A percentile compares a stretch with the other conserved stretches of the same genome.
These are phyloP conservation scores for Leucosticte australis DNA, from an alignment of 2,113 vertebrate species.

Conservation along the genomic window DNA sequence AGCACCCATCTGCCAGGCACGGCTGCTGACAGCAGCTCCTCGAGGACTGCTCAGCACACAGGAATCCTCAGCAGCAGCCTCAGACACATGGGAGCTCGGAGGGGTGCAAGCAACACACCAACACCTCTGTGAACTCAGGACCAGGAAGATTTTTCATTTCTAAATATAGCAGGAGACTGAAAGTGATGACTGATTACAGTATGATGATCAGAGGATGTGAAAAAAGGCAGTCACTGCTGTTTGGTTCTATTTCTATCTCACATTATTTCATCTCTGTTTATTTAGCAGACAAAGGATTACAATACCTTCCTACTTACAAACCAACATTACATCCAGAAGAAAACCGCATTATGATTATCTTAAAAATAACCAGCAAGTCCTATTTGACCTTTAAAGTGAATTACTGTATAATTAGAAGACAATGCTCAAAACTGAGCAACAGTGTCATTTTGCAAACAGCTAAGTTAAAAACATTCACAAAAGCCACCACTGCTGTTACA, in stretches of 20 bases:
- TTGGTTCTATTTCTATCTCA: slow-evolving; percentile 30
- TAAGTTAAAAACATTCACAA: slow-evolving; percentile 26
- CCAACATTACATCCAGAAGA: background rate
- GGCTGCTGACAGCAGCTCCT: background rate
- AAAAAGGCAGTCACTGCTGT: background rate
- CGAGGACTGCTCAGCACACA: background rate
- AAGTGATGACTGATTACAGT: slow-evolving; percentile 45
- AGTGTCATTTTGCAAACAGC: background rate
- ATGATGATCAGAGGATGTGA: background rate
- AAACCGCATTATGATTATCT: background rate
- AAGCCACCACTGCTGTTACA: slow-evolving; percentile 33
- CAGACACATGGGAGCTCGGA: accelerated
- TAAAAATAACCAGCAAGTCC: slow-evolving; percentile 26
- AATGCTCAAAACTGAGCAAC: background rate
- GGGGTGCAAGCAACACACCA: background rate
- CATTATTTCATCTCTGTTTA: slow-evolving; percentile 24
- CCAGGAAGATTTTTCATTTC: background rate
- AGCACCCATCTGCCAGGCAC: background rate
- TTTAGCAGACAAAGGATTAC: slow-evolving; percentile 9
- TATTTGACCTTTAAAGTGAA: slow-evolving; percentile 33
- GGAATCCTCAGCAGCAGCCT: background rate
- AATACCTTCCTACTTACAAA: slow-evolving; percentile 21
- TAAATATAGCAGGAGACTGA: slow-evolving; percentile 25
- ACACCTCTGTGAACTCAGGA: background rate
- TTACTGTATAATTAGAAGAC: slow-evolving; percentile 25